Evolutionary conservation across 1,140 invertebrate genomes (phyloP).

Genomic region (Neocloeon triangulifer): DNA sequence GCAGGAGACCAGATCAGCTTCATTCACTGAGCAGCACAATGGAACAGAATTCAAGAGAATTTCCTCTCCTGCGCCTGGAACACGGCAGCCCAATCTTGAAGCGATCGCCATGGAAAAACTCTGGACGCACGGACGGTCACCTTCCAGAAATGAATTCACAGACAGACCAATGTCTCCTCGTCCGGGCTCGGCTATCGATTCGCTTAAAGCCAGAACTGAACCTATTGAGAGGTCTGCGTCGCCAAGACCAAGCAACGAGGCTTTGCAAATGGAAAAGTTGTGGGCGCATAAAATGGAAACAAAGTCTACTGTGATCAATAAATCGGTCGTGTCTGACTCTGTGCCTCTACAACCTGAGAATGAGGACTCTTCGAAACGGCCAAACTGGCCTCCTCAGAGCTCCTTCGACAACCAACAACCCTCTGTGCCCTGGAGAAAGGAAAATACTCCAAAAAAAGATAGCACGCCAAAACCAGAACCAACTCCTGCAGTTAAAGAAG

Average conservation of each 20-base stretch:
- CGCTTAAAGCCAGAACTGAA: too few species aligned
- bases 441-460: background rate
- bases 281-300: constrained; percentile 30
- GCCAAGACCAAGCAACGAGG: constrained; percentile 11
- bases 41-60: too few species aligned
- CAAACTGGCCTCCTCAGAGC: too few species aligned
- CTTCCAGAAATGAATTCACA: constrained; percentile 7
- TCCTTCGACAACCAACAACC: background rate
- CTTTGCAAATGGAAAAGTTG: constrained; percentile 12
- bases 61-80: constrained; percentile 3
- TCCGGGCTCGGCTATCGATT: too few species aligned
- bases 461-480: background rate
- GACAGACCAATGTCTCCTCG: too few species aligned
- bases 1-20: too few species aligned
- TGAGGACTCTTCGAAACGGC: too few species aligned
- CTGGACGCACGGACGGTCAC: constrained; percentile 16
- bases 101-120: constrained; percentile 34
- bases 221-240: constrained; percentile 6
- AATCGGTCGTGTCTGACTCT: too few species aligned
- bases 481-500: background rate
- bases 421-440: background rate
- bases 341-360: too few species aligned
- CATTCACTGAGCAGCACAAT: too few species aligned
- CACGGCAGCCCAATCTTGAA: constrained; percentile 28
- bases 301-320: too few species aligned